These are phyloP conservation scores for Subacronicta megacephala DNA, from an alignment of 2,888 invertebrate genomes.

Conservation along the genomic window DNA sequence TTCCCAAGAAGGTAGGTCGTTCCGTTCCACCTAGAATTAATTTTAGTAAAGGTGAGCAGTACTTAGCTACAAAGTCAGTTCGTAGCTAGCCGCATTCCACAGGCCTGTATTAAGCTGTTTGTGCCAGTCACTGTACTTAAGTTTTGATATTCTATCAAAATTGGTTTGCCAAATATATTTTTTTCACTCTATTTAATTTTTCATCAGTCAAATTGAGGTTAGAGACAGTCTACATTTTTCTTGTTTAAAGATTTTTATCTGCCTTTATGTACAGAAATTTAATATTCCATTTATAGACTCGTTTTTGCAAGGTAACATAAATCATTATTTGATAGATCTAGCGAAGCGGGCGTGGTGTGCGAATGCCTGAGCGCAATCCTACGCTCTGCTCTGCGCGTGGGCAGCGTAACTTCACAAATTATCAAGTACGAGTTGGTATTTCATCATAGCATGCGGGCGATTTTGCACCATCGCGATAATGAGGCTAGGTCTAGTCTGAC, in stretches of 20 bases:
- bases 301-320: constrained; percentile 47
- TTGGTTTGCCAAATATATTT: not conserved
- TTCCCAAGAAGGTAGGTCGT: too few relatives aligned
- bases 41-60: too few relatives aligned
- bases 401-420: constrained; percentile 51
- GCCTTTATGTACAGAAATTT: constrained; percentile 18
- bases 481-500: constrained; percentile 3
- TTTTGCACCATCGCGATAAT: constrained; percentile 39
- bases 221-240: too few relatives aligned
- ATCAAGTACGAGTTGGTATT: constrained; percentile 40
- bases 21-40: too few relatives aligned
- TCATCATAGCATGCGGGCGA: constrained; percentile 27
- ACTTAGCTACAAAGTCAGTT: not conserved
- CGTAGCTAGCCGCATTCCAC: not conserved
- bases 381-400: constrained; percentile 53
- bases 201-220: too few relatives aligned
- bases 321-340: constrained; percentile 38
- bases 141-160: not conserved
- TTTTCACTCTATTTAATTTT: too few relatives aligned
- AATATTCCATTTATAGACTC: constrained; percentile 31
- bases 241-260: too few relatives aligned
- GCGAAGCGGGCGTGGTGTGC: constrained; percentile 50
- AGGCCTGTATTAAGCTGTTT: not conserved
- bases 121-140: constrained; percentile 18
- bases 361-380: constrained; percentile 53